A percentile compares a stretch with the other conserved stretches of the same genome.
Evolutionary conservation across 2,888 invertebrate genomes (phyloP).

Genomic region (Herminia tarsipennalis): DNA sequence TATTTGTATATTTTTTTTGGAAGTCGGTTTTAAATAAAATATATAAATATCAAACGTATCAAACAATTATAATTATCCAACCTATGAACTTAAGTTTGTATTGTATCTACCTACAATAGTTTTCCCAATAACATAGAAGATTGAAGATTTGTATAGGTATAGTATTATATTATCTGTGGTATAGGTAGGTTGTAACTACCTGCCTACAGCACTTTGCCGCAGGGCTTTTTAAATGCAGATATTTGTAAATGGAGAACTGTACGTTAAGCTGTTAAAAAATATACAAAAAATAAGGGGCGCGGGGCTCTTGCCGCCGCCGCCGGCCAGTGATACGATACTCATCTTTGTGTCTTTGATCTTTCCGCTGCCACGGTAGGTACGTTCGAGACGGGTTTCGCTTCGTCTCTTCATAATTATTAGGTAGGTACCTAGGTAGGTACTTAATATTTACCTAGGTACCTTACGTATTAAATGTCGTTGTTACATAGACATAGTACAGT

Average conservation of each 20-base stretch:
- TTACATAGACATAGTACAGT: no score
- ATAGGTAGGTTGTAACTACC: neutral
- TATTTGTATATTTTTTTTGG: no score
- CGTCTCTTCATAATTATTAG: constrained; percentile 43
- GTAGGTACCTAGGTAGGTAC: neutral
- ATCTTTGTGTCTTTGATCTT: constrained; percentile 74
- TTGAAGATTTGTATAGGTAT: neutral
- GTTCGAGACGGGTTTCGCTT: constrained; percentile 46
- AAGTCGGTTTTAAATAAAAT: no score
- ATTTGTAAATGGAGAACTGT: constrained; percentile 56
- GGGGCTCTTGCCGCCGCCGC: constrained; percentile 55
- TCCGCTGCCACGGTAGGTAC: constrained; percentile 52
- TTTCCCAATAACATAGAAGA: no score
- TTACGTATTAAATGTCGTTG: no score
- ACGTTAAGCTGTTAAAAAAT: constrained; percentile 69
- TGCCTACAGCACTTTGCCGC: constrained; percentile 7
- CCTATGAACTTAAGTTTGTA: no score
- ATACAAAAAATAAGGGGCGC: constrained; percentile 68
- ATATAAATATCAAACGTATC: no score
- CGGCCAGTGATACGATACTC: constrained; percentile 68
- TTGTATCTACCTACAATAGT: no score
- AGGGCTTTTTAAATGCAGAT: constrained; percentile 35
- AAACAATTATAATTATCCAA: no score
- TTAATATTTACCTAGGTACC: no score
- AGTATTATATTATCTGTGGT: no score